These are phyloP conservation scores for Malthinus flaveolus DNA, from an alignment of 2,888 invertebrate genomes.

Conservation along the genomic window DNA sequence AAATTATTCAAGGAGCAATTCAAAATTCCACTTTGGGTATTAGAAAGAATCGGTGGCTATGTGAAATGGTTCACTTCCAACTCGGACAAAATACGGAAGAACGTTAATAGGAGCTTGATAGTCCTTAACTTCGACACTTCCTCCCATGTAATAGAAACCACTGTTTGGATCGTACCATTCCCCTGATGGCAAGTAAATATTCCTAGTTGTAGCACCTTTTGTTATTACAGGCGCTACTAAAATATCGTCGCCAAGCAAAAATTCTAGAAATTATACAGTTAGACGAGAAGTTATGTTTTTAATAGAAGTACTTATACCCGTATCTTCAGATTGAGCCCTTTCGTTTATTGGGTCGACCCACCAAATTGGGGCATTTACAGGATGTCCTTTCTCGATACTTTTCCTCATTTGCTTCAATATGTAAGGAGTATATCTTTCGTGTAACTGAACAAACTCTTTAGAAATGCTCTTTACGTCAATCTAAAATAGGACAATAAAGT, in stretches of 20 bases:
- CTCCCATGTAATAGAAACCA: constrained; percentile 61
- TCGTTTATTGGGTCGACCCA: constrained; percentile 75
- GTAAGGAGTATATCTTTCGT: constrained; percentile 62
- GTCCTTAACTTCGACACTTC: constrained; percentile 64
- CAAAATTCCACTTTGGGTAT: neutral
- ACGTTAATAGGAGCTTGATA: constrained; percentile 69
- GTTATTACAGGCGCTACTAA: constrained; percentile 77
- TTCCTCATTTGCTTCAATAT: constrained; percentile 66
- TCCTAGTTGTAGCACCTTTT: constrained; percentile 63
- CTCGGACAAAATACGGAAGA: constrained; percentile 67
- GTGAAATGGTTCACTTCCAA: neutral
- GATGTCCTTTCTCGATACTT: constrained; percentile 64
- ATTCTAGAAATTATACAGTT: constrained; percentile 63
- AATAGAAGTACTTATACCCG: neutral
- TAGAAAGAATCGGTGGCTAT: neutral
- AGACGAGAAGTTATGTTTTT: neutral
- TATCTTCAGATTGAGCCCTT: constrained; percentile 30
- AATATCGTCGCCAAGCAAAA: constrained; percentile 74
- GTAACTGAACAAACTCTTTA: constrained; percentile 66
- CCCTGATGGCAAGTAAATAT: constrained; percentile 77
- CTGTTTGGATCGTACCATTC: constrained; percentile 70
- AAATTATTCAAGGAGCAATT: too few species aligned
- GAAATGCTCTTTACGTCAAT: constrained; percentile 66
- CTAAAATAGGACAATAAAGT: constrained; percentile 30
- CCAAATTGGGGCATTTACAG: constrained; percentile 83